Base-by-base conservation (phyloP, 2,888 invertebrate species). In the Bombylius major region DNA sequence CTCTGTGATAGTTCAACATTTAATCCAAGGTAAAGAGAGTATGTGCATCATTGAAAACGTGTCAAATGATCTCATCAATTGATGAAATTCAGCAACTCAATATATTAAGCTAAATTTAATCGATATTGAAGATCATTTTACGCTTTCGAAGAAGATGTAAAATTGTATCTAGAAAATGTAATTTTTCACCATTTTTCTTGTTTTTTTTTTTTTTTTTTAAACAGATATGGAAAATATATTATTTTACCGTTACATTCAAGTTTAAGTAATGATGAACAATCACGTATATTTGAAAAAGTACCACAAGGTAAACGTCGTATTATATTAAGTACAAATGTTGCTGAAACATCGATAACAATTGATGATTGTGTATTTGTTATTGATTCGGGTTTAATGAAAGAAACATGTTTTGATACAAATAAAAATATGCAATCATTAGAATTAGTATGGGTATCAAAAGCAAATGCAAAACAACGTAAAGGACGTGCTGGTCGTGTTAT, bases 351-450 rank as follows among this genome's bases (percentile, higher is more conserved):
- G 0, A 84, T 97, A 8, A 97, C 97, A 7, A 94, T 97, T 59
- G 91, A 95, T 66, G 95, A 97, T 75, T 94, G 96, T 63, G 91
- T 94, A 0, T 96, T 88, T 69, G 96, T 97, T 2, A 80, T 97
- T 48, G 95, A 97, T 70, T 84, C 85, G 54, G 96, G 96, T 0
- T 82, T 89, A 71, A 94, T 94, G 84, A 94, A 93, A 73, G 92
- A 94, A 72, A 93, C 89, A 67, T 78, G 69, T 50, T 75, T 72
- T 53, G 71, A 73, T 57, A 66, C 89, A 0, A 88, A 88, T 68
- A 83, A 85, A 59, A 91, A 91, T 67, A 89, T 90, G 89, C 88
- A 89, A 64, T 88, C 88, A 51, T 72, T 96, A 33, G 91, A 91
- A 63, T 79, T 87, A 1, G 87, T 88, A 4, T 94, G 94, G 92